Evolutionary conservation across 1,140 invertebrate species (phyloP), one percentile per base, ranked within the genome.

Genomic region (Apis dorsata): DNA sequence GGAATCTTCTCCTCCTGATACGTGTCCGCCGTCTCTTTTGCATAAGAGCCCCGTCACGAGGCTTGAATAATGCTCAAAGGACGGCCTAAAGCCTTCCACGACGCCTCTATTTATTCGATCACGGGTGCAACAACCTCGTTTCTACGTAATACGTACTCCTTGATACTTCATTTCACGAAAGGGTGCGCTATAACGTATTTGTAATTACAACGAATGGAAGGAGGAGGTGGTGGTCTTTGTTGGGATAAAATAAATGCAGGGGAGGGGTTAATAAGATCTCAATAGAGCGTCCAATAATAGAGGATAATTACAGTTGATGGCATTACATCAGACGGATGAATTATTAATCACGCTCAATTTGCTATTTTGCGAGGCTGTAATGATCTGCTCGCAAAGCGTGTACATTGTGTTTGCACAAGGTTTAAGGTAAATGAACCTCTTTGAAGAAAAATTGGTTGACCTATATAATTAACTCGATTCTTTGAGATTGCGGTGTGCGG

Each of bases 11-110:
- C 49, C 51, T 9, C 62, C 4, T 62, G 69, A 80, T 72, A 72
- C 69, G 49, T 80, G 60, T 55, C 49, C 59, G 19, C 10, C 15
- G 69, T 12, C 53, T 72, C 78, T 44, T 80, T 72, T 80, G 78
- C 78, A 80, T 80, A 80, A 73, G 19, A 80, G 59, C 11, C 21
- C 49, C 24, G 78, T 17, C 21, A 62, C 28, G 49, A 28, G 17
- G 19, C 24, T 34, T 70, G 24, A 72, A 63, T 44, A 34, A 73
- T 15, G 19, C 24, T 62, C 49, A n/a, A 13, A 55, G 21, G 15
- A 21, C 34, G 44, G 34, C 10, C 65, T 49, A n/a, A 28, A 11
- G n/a, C 34, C 24, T 10, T 65, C 74, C 44, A 28, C 49, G 12
- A 51, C 51, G n/a, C 49, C 21, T 55, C n/a, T 60, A 34, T n/a